Percentiles rank a stretch among this genome's conserved stretches.
Conservation (phyloP, 2,797 vertebrate species). For the Sylvia borin region DNA sequence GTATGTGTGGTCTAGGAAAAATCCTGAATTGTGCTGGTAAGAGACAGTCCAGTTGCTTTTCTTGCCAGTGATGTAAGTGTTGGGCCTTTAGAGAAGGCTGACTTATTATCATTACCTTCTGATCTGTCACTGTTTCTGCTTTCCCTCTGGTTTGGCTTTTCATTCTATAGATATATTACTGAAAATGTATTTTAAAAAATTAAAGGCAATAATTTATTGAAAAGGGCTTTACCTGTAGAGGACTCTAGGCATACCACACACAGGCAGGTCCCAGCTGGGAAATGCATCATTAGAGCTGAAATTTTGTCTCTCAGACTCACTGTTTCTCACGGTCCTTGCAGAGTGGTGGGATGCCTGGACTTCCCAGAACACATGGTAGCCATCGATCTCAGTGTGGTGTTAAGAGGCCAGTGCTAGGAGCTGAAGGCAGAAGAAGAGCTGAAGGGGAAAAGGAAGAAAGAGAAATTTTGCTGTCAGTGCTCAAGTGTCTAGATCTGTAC, state of each 20-base stretch:
- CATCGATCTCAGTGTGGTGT: not conserved
- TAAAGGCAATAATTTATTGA: not conserved
- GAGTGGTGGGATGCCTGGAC: not conserved
- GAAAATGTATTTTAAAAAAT: not conserved
- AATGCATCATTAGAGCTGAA: not conserved
- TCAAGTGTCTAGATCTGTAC: not conserved
- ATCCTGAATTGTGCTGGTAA: not conserved
- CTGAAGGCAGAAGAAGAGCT: not conserved
- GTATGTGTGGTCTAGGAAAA: conserved; percentile 27
- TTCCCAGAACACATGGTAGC: not conserved
- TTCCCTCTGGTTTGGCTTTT: not conserved
- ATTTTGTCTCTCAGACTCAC: not conserved
- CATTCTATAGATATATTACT: not conserved
- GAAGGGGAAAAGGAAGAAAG: not conserved
- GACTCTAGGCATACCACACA: not conserved
- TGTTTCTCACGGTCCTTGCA: not conserved
- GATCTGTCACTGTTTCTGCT: not conserved
- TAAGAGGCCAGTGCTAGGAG: not conserved
- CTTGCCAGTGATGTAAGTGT: not conserved
- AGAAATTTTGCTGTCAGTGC: not conserved
- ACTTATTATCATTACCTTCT: not conserved
- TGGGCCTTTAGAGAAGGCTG: not conserved
- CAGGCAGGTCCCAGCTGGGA: not conserved
- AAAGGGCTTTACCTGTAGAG: not conserved
- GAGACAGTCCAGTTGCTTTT: not conserved